phyloP scores from a whole-genome alignment of 37 sponge, comb jelly and placozoan genomes.

The Mnemiopsis leidyi region DNA sequence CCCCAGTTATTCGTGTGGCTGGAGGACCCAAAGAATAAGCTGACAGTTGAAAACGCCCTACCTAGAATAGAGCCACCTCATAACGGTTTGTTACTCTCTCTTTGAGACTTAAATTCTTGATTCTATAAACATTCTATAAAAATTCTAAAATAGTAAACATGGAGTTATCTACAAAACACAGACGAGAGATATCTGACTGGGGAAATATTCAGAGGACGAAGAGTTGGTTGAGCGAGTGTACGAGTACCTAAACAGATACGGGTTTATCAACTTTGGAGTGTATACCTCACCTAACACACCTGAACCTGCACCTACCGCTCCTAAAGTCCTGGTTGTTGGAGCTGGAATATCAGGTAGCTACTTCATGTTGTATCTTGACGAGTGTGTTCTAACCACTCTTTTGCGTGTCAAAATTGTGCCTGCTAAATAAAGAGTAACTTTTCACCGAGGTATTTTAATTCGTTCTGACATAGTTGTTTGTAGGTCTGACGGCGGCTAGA shows the following conservation, averaged over 20 bases:
- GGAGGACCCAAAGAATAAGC: slow-evolving; percentile 76
- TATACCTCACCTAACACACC: slow-evolving; percentile 39
- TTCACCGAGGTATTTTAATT: no score
- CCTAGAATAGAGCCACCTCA: slow-evolving; percentile 74
- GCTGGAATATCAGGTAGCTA: slow-evolving; percentile 92
- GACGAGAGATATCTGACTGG: no score
- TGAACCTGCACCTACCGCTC: not conserved
- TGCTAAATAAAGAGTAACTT: no score
- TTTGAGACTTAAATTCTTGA: no score
- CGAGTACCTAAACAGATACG: slow-evolving; percentile 89
- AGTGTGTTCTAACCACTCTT: no score
- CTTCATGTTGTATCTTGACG: no score
- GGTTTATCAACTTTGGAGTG: slow-evolving; percentile 93
- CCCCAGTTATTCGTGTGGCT: slow-evolving; percentile 86
- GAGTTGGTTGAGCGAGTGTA: slow-evolving; percentile 78
- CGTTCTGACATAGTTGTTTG: no score
- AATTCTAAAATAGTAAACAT: no score
- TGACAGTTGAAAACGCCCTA: slow-evolving; percentile 83
- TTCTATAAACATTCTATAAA: no score
- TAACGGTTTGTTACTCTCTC: no score
- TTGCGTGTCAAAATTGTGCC: no score
- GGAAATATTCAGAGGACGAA: slow-evolving; percentile 73
- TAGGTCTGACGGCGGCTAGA: slow-evolving; percentile 91
- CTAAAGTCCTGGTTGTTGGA: slow-evolving; percentile 91
- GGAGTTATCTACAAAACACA: no score